A percentile compares a stretch with the other conserved stretches of the same genome.
Evolutionary conservation across 1,140 invertebrate species (phyloP).

Genomic region (Anagrus nilaparvatae): DNA sequence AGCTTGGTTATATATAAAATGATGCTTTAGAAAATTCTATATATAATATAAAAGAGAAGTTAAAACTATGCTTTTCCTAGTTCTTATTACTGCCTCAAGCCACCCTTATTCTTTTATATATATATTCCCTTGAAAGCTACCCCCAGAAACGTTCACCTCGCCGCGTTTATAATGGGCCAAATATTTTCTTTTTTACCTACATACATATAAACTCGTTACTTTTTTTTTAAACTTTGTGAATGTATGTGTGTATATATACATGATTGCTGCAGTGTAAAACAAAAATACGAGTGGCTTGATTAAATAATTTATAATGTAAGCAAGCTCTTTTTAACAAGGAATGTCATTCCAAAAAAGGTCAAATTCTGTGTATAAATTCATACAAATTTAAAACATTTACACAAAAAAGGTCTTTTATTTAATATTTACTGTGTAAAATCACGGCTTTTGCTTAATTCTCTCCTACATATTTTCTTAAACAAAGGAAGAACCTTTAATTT

Average conservation of each 20-base stretch:
- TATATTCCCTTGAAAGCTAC: slow-evolving; percentile 5
- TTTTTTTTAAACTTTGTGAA: neutral
- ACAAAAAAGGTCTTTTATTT: too few relatives aligned
- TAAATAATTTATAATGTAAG: slow-evolving; percentile 38
- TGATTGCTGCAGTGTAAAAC: neutral
- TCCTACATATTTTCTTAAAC: too few relatives aligned
- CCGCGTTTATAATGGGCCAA: slow-evolving; percentile 29
- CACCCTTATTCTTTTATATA: slow-evolving; percentile 25
- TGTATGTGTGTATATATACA: too few relatives aligned
- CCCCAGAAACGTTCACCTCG: slow-evolving; percentile 5
- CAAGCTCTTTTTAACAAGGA: slow-evolving; percentile 22
- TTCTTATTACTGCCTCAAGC: slow-evolving; percentile 43
- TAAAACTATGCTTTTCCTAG: slow-evolving; percentile 44
- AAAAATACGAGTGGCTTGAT: slow-evolving; percentile 24
- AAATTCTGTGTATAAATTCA: too few relatives aligned
- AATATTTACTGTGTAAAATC: too few relatives aligned
- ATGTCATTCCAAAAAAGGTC: slow-evolving; percentile 33
- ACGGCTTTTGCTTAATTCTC: too few relatives aligned
- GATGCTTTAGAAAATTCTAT: too few relatives aligned
- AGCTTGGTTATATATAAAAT: too few relatives aligned
- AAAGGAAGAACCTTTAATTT: too few relatives aligned
- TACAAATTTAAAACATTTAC: too few relatives aligned
- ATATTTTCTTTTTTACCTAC: slow-evolving; percentile 39
- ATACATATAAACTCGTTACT: neutral
- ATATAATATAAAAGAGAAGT: slow-evolving; percentile 46